A percentile compares a stretch with the other conserved stretches of the same genome.
These are phyloP conservation scores for Mandrillus leucophaeus DNA, from an alignment of 2,113 vertebrate genomes.

Conservation along the genomic window DNA sequence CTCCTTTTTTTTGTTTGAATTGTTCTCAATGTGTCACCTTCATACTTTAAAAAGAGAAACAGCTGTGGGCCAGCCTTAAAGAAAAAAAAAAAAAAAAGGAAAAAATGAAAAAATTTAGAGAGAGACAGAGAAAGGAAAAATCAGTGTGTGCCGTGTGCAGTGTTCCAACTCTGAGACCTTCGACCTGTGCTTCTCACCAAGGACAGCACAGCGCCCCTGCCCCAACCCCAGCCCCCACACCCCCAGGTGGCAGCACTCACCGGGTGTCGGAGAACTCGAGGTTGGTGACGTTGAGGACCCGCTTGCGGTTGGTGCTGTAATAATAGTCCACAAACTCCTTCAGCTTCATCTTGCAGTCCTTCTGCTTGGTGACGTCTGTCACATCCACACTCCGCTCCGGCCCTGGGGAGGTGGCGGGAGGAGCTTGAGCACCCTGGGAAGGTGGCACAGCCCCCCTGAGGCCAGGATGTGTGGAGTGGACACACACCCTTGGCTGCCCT, in stretches of 20 bases:
- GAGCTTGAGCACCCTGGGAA: background rate
- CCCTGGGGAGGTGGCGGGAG: conserved; percentile 79
- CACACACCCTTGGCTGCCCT: background rate
- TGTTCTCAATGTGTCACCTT: background rate
- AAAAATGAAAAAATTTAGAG: background rate
- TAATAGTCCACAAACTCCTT: conserved; percentile 99
- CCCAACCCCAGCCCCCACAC: background rate
- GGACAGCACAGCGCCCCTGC: background rate
- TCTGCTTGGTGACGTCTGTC: conserved; percentile 97
- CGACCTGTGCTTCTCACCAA: background rate
- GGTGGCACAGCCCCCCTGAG: background rate
- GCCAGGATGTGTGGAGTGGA: fast-evolving
- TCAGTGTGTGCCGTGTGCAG: fast-evolving
- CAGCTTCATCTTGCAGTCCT: conserved; percentile 96
- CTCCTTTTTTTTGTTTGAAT: background rate
- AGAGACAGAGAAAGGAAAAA: background rate
- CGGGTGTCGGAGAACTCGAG: conserved; percentile 96
- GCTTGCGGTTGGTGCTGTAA: conserved; percentile 98
- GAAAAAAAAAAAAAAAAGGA: background rate
- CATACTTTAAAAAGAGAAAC: background rate
- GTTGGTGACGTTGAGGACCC: conserved; percentile 96
- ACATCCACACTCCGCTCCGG: conserved; percentile 95
- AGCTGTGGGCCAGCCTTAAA: background rate
- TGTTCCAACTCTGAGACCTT: background rate
- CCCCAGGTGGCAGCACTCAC: conserved; percentile 75